Evolutionary conservation across 37 sponge, comb jelly and placozoan species (phyloP), one percentile per base, ranked within the genome.

Genomic region (Chondrosia reniformis): DNA sequence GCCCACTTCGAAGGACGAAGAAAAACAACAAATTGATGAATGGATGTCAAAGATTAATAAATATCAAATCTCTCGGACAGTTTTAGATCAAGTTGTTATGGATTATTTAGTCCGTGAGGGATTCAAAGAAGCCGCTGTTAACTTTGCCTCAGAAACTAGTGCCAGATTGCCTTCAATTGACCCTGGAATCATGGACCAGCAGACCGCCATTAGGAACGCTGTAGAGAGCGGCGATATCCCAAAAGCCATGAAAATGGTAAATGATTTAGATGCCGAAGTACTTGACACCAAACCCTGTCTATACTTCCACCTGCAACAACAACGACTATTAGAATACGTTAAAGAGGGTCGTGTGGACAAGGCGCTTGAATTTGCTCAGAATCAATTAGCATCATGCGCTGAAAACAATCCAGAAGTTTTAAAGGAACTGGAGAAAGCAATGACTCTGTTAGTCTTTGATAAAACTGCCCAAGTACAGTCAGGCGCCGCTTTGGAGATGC

Each of bases 31-130:
- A 28, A 28, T 28, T 19, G 63, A 76, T n/a, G 32, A 81, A 76
- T 93, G 93, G 93, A 82, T 85, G 46, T 80, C 85, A 34, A 79
- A 76, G 25, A 74, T 90, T 15, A 83, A 83, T 56, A 78, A 79
- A 0, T 81, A 79, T 74, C 84, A 83, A 15, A 72, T 88, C 2
- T 80, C 92, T 1, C 45, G 93, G 34, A 49, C 64, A 21, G 88
- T 85, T 0, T 76, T 95, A 55, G 86, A 95, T 66, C 55, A 67
- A 24, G 80, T 86, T 0, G 76, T 95, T 17, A 95, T 95, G 96
- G 93, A 95, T 55, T 95, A 95, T 56, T 61, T 95, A n/a, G 88
- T 95, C 2, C 91, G 85, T 24, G 96, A 95, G 62, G 96, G 96
- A 0, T 95, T 91, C 76, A 95, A 89, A 81, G 96, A 95, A 3